Evolutionary conservation across 2,888 invertebrate genomes (phyloP).

Genomic region (Schrankia costaestrigalis): DNA sequence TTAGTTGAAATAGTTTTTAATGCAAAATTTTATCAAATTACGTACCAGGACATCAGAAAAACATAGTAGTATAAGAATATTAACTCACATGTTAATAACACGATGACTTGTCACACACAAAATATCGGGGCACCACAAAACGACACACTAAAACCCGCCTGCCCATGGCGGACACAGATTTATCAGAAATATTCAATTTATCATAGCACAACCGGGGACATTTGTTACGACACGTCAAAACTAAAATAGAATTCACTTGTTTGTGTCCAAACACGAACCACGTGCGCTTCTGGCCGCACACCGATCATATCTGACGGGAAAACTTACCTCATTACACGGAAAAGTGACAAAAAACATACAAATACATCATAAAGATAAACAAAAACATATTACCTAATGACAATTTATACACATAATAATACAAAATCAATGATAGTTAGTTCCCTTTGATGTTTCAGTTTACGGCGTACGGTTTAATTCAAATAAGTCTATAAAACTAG

Average conservation of each 20-base stretch:
- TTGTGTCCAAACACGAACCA: constrained; percentile 42
- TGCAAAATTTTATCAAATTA: no score
- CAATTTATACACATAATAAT: constrained; percentile 27
- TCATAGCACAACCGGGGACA: constrained; percentile 42
- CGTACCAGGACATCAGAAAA: no score
- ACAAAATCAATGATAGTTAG: constrained; percentile 39
- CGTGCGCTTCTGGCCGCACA: constrained; percentile 48
- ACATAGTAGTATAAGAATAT: constrained; percentile 6
- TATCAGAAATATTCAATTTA: constrained; percentile 38
- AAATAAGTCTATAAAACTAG: constrained; percentile 55
- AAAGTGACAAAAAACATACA: constrained; percentile 20
- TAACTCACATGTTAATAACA: constrained; percentile 22
- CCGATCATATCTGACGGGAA: constrained; percentile 56
- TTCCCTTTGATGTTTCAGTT: constrained; percentile 52
- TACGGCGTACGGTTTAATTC: constrained; percentile 40
- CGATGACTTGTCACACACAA: constrained; percentile 17
- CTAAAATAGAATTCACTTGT: constrained; percentile 49
- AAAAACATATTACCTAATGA: constrained; percentile 12
- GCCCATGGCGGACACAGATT: constrained; percentile 29
- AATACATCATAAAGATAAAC: constrained; percentile 15
- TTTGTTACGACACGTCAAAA: constrained; percentile 44
- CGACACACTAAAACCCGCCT: constrained; percentile 12
- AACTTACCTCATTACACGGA: constrained; percentile 23
- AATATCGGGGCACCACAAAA: constrained; percentile 15
- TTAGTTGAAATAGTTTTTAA: no score